Evolutionary conservation across 1,140 invertebrate genomes (phyloP), one percentile per base, ranked within the genome.

Genomic region (Mactra quadrangularis): DNA sequence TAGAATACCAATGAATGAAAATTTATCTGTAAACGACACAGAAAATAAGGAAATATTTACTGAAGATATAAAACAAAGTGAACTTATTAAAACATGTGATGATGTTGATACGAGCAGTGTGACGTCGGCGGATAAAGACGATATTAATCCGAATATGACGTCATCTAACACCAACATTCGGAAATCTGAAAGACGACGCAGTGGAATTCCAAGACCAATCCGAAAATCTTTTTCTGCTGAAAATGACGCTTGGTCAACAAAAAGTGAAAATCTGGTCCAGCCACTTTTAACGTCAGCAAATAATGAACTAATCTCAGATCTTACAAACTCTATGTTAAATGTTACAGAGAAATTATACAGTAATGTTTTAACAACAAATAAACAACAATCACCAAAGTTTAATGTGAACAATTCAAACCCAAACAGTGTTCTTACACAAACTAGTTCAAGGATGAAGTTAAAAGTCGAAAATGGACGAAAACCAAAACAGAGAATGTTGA

Each of bases 351-450:
- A 25, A 4, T 57, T 3, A 27, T 11, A 47, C n/a, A n/a, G n/a
- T n/a, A n/a, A n/a, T n/a, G n/a, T n/a, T n/a, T 41, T 41, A 41
- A 7, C 19, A 13, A 9, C 31, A 35, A 3, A 1, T 3, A 22
- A 1, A 27, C 45, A 33, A 1, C 50, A 72, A 17, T 57, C 71
- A 45, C 71, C 71, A 17, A 70, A 70, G 45, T 70, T 27, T 25
- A 52, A 11, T 1, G n/a, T 31, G 17, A 60, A 60, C 6, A 6
- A 3, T 17, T 22, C 13, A 15, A 45, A 19, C 29, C 53, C 35
- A 27, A 38, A 13, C 13, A n/a, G 17, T 17, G 38, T 33, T n/a
- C 62, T 17, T 11, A 17, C 33, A 22, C 22, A 50, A 25, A 70
- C 38, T 13, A 15, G 9, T 9, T 25, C 22, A 47, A 62, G 25